Base-by-base conservation (phyloP, 1,140 invertebrate genomes). In the Kradibia gibbosae region DNA sequence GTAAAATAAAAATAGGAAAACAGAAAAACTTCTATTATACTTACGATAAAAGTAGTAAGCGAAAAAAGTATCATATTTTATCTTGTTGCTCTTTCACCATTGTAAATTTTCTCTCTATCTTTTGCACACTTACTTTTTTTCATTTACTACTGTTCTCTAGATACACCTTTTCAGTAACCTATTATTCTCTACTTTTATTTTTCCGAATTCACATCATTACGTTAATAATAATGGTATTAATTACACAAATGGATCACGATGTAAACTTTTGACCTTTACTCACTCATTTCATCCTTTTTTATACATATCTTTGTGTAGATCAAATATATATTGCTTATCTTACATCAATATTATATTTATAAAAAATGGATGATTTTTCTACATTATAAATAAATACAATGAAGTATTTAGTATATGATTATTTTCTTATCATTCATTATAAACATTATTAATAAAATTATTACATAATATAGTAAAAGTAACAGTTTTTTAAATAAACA, bases 221-320 rank as follows among this genome's bases (percentile, higher is more conserved):
- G 83, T 89, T 89, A 88, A 89, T 89, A 88, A 85, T 89, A 89
- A 89, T 88, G 88, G 85, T 86, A 89, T 89, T 89, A 90, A 90
- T 89, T 88, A 89, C 86, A 86, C 87, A 89, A 90, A 90, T 90
- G 88, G 88, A 87, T 80, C 78, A 74, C 83, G 82, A 77, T 82
- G 81, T 85, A 85, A 84, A 83, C 83, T 84, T 81, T 72, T 82
- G 80, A 83, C 70, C 80, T 75, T 80, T 83, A 80, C 79, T 76
- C 78, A 45, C 65, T 79, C 76, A 65, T 81, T 84, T 82, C 82
- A 72, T 77, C 57, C 36, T 77, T 42, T 48, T 78, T 36, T 55
- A 15, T 0, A n/a, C 45, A 25, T 53, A 25, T 65, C 60, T 31
- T 78, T 78, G 36, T n/a, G 39, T 36, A 36, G 36, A 22, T 36